phyloP scores from a whole-genome alignment of 2,797 vertebrate genomes.

The Babyrousa celebensis region DNA sequence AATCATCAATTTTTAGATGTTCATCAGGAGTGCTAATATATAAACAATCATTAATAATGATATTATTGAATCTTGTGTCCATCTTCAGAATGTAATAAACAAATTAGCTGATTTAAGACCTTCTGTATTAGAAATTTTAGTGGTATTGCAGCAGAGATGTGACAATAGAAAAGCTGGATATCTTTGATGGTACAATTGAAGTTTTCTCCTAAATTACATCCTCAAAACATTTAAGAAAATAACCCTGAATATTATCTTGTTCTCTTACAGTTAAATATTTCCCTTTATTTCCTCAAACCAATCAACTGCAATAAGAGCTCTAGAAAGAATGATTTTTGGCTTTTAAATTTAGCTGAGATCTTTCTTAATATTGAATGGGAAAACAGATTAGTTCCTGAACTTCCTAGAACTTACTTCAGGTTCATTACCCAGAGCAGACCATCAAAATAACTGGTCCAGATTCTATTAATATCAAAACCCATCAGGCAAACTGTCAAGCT shows the following conservation, averaged over 20 bases:
- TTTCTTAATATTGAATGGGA: neutral
- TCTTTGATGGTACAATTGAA: neutral
- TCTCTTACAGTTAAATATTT: neutral
- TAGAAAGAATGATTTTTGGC: conserved; percentile 52
- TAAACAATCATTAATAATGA: neutral
- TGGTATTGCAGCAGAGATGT: neutral
- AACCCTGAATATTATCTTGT: neutral
- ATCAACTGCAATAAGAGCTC: neutral
- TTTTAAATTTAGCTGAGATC: neutral
- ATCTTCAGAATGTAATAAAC: neutral
- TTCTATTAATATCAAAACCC: conserved; percentile 30
- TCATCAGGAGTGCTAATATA: neutral
- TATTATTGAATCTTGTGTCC: neutral
- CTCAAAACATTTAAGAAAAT: conserved; percentile 14
- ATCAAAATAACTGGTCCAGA: conserved; percentile 46
- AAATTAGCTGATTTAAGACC: neutral
- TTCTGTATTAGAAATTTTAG: neutral
- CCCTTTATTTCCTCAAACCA: neutral
- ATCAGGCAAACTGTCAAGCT: conserved; percentile 1
- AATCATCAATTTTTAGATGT: neutral
- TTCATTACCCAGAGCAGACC: neutral
- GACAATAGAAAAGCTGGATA: neutral
- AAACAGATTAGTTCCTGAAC: neutral
- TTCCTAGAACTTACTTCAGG: conserved; percentile 54
- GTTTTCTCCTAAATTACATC: neutral